phyloP scores from a whole-genome alignment of 1,140 invertebrate species.

The Zaprionus tsacasi region DNA sequence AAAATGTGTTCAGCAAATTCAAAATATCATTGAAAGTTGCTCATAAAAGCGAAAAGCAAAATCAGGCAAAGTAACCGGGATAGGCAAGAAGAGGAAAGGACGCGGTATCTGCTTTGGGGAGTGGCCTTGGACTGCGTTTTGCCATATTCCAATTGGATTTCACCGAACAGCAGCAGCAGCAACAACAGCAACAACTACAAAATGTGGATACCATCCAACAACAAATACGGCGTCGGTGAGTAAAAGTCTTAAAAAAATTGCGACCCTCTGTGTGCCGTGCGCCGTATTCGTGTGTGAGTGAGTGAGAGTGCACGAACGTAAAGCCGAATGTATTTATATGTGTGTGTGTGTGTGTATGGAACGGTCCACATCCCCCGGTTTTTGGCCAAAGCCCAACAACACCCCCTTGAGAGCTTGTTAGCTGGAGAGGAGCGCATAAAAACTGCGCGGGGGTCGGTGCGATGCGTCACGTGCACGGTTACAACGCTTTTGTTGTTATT shows the following conservation, averaged over 20 bases:
- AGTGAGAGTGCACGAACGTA: conserved; percentile 1
- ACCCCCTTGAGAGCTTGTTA: conserved; percentile 33
- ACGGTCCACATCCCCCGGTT: conserved; percentile 32
- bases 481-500: conserved; percentile 66
- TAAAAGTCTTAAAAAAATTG: conserved; percentile 45
- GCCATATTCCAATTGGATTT: conserved; percentile 45
- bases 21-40: conserved; percentile 50
- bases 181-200: conserved; percentile 30
- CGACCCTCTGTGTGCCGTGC: conserved; percentile 12
- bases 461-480: conserved; percentile 71
- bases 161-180: conserved; percentile 30
- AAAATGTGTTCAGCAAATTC: conserved; percentile 36
- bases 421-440: conserved; percentile 4
- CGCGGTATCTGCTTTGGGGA: conserved; percentile 42
- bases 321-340: not conserved
- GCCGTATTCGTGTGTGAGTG: not conserved
- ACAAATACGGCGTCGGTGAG: conserved; percentile 83
- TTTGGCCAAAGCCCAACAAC: conserved; percentile 34
- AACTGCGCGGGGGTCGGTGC: not conserved
- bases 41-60: conserved; percentile 29
- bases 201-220: conserved; percentile 83
- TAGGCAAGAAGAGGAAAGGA: not conserved
- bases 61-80: conserved; percentile 19
- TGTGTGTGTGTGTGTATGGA: conserved; percentile 20
- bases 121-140: conserved; percentile 52